A percentile compares a stretch with the other conserved stretches of the same genome.
These are phyloP conservation scores for Mastomys natalensis DNA, from an alignment of 2,113 vertebrate species.

Conservation along the genomic window DNA sequence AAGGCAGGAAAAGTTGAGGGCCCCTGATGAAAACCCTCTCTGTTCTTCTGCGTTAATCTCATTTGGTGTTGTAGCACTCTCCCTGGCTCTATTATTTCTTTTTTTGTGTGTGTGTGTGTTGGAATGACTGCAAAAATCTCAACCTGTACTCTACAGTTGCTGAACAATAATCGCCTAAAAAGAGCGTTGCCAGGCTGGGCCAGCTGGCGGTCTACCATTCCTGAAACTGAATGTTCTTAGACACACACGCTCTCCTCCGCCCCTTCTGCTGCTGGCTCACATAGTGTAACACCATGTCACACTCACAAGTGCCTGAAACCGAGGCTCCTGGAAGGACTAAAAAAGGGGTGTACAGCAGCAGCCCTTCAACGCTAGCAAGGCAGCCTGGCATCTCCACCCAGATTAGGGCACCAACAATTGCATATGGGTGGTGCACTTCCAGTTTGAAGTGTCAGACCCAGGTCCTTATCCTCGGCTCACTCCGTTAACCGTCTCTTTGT, in stretches of 20 bases:
- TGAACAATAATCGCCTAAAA: slow-evolving; percentile 59
- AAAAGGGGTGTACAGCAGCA: background rate
- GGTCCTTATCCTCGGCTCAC: background rate
- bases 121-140: slow-evolving; percentile 44
- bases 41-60: background rate
- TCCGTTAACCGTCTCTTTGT: background rate
- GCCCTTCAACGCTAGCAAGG: background rate
- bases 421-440: background rate
- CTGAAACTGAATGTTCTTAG: slow-evolving; percentile 73
- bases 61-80: background rate
- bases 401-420: background rate
- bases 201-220: slow-evolving; percentile 55
- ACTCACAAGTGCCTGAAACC: background rate
- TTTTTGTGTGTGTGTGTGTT: background rate
- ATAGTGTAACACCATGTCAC: background rate
- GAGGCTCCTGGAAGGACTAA: background rate
- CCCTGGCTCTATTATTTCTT: background rate
- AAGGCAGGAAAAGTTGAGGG: background rate
- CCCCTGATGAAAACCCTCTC: background rate
- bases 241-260: slow-evolving; percentile 47
- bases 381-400: background rate
- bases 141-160: slow-evolving; percentile 29
- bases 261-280: slow-evolving; percentile 29
- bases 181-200: slow-evolving; percentile 1
- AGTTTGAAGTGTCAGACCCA: background rate